Percentiles rank a stretch among this genome's conserved stretches.
Conservation (phyloP, 1,140 invertebrate genomes). For the Lepidotrigona ventralis region DNA sequence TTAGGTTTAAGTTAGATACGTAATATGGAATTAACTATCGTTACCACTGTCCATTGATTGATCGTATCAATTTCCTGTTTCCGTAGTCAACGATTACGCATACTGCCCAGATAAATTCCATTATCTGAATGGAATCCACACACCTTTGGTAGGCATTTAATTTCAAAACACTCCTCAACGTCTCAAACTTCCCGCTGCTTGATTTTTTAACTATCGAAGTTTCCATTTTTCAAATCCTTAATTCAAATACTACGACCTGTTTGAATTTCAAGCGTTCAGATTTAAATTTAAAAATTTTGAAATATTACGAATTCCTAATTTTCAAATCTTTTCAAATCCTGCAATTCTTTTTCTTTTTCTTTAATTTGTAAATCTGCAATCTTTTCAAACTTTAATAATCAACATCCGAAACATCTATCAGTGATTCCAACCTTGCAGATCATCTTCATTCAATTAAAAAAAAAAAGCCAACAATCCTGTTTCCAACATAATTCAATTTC, state of each 20-base stretch:
- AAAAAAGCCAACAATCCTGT: no score
- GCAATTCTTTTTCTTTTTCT: background rate
- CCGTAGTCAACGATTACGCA: background rate
- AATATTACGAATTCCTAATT: background rate
- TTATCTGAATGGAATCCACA: background rate
- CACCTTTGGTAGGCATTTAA: background rate
- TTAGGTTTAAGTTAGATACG: no score
- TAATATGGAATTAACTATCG: background rate
- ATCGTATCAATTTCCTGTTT: slow-evolving; percentile 56
- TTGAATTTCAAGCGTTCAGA: background rate
- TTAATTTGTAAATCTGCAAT: background rate
- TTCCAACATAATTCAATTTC: background rate
- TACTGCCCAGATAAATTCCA: background rate
- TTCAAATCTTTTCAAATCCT: background rate
- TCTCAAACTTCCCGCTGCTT: background rate
- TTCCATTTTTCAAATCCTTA: background rate
- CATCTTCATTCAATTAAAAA: background rate
- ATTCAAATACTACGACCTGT: background rate
- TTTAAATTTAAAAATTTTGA: background rate
- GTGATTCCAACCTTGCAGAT: background rate
- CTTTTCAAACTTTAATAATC: no score
- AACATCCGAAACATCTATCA: background rate
- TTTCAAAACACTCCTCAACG: background rate
- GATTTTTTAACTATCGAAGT: background rate
- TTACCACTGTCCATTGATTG: background rate